Evolutionary conservation across 2,888 invertebrate genomes (phyloP).

Genomic region (Ctena decussata): DNA sequence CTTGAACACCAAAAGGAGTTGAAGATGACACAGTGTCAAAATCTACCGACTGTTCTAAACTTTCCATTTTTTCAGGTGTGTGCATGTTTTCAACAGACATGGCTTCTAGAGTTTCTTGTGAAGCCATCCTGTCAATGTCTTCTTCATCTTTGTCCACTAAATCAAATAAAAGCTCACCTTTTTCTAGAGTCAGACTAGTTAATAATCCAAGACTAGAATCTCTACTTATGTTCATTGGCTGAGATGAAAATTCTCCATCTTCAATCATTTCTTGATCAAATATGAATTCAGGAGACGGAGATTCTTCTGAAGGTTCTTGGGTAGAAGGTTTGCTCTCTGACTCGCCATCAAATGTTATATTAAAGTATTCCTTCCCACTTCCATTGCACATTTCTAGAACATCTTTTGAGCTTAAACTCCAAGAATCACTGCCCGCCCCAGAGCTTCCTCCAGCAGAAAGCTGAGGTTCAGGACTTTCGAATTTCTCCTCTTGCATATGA

Average conservation of each 20-base stretch:
- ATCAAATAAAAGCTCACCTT: constrained; percentile 60
- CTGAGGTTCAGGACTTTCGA: constrained; percentile 41
- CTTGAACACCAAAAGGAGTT: constrained; percentile 63
- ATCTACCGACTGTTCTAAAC: constrained; percentile 63
- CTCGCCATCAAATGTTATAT: constrained; percentile 70
- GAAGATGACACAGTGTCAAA: constrained; percentile 68
- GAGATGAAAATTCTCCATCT: constrained; percentile 62
- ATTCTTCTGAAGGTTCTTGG: constrained; percentile 61
- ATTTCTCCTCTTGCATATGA: constrained; percentile 25
- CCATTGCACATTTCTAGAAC: constrained; percentile 57
- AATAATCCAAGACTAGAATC: constrained; percentile 71
- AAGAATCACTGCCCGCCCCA: constrained; percentile 61
- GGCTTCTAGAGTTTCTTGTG: constrained; percentile 61
- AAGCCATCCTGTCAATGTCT: constrained; percentile 38
- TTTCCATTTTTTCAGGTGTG: constrained; percentile 58
- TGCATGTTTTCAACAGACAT: constrained; percentile 53
- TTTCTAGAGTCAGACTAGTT: constrained; percentile 61
- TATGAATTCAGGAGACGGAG: constrained; percentile 61
- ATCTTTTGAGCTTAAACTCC: constrained; percentile 61
- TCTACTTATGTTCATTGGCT: constrained; percentile 57
- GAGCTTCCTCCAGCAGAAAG: constrained; percentile 60
- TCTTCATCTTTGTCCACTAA: constrained; percentile 59
- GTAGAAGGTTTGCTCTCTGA: constrained; percentile 64
- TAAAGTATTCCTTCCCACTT: constrained; percentile 62
- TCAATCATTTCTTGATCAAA: constrained; percentile 67